Percentiles rank a stretch among this genome's conserved stretches.
Evolutionary conservation across 2,113 vertebrate genomes (phyloP).

Genomic region (Macquaria ambigua): DNA sequence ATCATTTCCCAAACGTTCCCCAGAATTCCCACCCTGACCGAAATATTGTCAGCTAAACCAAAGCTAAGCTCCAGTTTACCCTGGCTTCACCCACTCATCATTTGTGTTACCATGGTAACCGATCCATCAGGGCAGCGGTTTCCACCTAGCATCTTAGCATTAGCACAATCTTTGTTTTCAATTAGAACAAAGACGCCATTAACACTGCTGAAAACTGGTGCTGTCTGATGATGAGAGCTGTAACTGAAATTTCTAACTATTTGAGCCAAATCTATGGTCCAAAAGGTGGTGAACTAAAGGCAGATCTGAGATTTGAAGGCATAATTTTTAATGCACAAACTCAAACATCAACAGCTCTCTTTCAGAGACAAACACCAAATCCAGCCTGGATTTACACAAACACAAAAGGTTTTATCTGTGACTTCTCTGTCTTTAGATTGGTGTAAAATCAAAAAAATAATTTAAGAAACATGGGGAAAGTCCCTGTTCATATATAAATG

Average conservation of each 20-base stretch:
- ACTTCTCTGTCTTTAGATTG: background rate
- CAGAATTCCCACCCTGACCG: constrained; percentile 17
- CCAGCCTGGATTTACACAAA: constrained; percentile 18
- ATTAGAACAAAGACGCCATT: background rate
- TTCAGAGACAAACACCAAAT: background rate
- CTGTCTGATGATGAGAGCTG: background rate
- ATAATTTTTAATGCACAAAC: background rate
- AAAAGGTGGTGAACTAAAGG: background rate
- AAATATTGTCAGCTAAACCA: constrained; percentile 41
- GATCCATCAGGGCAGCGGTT: constrained; percentile 24
- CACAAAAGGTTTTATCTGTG: background rate
- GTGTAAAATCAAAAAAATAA: background rate
- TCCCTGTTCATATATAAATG: background rate
- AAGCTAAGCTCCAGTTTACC: constrained; percentile 56
- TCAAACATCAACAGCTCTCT: background rate
- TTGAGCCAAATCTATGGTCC: background rate
- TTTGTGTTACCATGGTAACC: constrained; percentile 22
- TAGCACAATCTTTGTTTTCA: constrained; percentile 18
- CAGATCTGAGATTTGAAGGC: background rate
- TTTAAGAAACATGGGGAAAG: background rate
- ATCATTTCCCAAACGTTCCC: constrained; percentile 29
- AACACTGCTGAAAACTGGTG: background rate
- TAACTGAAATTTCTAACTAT: background rate
- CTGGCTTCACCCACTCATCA: constrained; percentile 44
- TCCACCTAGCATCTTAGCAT: constrained; percentile 56